These are phyloP conservation scores for Heterodera carotae DNA, from an alignment of 1,140 invertebrate species.

Conservation along the genomic window DNA sequence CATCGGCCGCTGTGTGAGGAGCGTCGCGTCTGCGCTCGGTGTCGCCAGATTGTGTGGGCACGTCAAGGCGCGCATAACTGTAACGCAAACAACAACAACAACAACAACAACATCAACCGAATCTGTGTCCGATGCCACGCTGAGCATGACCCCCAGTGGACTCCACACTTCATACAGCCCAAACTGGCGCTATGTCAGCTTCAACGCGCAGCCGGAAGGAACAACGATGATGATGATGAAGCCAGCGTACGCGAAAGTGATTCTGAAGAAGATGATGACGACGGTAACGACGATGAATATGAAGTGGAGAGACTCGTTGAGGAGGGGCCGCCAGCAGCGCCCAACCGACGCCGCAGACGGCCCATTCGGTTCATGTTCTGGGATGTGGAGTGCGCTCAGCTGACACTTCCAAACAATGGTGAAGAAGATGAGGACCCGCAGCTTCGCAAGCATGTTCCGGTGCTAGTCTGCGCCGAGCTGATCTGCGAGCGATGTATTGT, in stretches of 20 bases:
- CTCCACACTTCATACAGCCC: background rate
- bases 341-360: background rate
- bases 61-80: background rate
- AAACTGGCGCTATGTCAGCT: background rate
- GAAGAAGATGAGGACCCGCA: background rate
- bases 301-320: no score
- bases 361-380: background rate
- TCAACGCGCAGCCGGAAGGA: no score
- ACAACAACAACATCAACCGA: background rate
- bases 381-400: background rate
- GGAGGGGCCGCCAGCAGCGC: no score
- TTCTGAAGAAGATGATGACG: background rate
- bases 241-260: no score
- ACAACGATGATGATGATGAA: background rate
- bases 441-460: background rate
- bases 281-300: background rate
- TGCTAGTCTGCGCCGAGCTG: background rate
- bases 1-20: constrained; percentile 1
- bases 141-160: background rate
- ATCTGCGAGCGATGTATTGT: background rate
- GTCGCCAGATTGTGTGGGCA: background rate
- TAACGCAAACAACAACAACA: background rate
- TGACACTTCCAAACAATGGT: background rate
- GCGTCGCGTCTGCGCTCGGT: background rate
- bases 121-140: background rate